Evolutionary conservation across 2,113 vertebrate species (phyloP).

Genomic region (Pedionomus torquatus): DNA sequence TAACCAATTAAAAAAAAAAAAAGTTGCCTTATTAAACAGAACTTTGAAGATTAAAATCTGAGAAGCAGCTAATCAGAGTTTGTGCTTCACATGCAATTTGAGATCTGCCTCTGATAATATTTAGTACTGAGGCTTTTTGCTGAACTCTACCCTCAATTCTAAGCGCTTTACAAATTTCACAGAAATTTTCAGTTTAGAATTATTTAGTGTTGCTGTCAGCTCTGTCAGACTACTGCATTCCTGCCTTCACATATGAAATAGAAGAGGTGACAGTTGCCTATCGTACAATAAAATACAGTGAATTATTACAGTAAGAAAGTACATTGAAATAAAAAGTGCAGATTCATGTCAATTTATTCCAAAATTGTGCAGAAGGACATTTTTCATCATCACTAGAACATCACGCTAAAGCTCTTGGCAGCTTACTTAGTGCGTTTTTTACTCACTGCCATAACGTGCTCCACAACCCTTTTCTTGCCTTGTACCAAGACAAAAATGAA

Average conservation of each 20-base stretch:
- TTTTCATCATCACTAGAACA: not conserved
- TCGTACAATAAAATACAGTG: not conserved
- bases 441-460: not conserved
- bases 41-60: not conserved
- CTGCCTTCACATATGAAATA: not conserved
- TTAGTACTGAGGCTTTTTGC: not conserved
- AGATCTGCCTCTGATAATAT: not conserved
- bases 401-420: not conserved
- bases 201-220: not conserved
- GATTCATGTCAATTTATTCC: not conserved
- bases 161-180: not conserved
- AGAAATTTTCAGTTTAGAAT: not conserved
- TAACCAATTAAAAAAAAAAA: not conserved
- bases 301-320: not conserved
- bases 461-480: not conserved
- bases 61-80: not conserved
- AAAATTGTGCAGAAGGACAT: not conserved
- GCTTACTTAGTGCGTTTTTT: not conserved
- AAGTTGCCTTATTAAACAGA: not conserved
- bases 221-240: not conserved
- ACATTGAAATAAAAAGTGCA: not conserved
- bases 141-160: not conserved
- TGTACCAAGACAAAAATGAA: not conserved
- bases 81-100: not conserved
- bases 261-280: not conserved